phyloP scores from a whole-genome alignment of 2,888 invertebrate species.

The Oscheius sp. region DNA sequence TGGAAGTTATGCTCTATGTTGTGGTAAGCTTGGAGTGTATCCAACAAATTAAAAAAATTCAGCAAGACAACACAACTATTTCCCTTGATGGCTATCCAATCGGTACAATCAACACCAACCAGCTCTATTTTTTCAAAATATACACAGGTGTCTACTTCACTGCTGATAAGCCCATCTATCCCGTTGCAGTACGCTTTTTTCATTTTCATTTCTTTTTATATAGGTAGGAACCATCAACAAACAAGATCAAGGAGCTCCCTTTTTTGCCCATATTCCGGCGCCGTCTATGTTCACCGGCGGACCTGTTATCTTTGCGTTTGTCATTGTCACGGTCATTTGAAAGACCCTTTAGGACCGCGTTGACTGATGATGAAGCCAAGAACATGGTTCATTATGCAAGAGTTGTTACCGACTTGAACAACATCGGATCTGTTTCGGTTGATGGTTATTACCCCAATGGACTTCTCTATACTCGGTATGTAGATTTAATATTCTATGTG shows the following conservation, averaged over 20 bases:
- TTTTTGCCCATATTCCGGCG: constrained; percentile 23
- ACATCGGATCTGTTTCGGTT: constrained; percentile 19
- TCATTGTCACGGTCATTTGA: background rate
- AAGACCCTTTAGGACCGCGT: constrained; percentile 7
- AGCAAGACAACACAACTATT: constrained; percentile 15
- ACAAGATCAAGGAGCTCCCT: constrained; percentile 23
- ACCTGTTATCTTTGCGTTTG: constrained; percentile 25
- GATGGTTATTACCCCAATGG: constrained; percentile 30
- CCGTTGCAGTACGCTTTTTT: constrained; percentile 17
- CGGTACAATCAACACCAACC: background rate
- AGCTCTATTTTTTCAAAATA: constrained; percentile 4
- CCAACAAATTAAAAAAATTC: background rate
- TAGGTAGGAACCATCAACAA: constrained; percentile 20
- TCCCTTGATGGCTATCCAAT: background rate
- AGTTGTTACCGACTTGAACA: constrained; percentile 12
- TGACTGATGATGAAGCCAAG: constrained; percentile 11
- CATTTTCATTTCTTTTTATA: background rate
- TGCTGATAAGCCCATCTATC: constrained; percentile 23
- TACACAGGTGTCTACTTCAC: constrained; percentile 7
- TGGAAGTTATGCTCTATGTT: constrained; percentile 29
- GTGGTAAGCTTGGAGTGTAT: background rate
- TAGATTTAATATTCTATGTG: too few relatives aligned
- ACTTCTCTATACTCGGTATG: constrained; percentile 30
- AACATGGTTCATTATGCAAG: constrained; percentile 23
- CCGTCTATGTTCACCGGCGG: constrained; percentile 8